Conservation (phyloP, 2,888 invertebrate species). For the Zaprionus lineosus region DNA sequence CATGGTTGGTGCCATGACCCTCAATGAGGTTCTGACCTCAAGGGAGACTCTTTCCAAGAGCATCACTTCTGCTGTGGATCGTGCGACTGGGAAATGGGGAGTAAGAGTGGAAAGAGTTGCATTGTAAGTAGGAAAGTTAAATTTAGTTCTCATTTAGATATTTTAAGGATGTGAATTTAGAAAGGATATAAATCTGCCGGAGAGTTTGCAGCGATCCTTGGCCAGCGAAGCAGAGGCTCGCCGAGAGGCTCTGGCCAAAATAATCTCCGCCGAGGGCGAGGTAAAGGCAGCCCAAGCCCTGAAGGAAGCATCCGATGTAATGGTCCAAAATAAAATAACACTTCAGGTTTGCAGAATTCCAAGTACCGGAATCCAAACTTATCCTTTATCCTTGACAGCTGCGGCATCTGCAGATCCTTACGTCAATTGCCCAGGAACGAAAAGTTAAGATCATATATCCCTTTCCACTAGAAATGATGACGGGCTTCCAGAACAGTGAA, state of each 20-base stretch:
- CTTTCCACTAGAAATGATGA: constrained; percentile 69
- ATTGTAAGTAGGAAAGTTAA: constrained; percentile 85
- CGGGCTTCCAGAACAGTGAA: constrained; percentile 18
- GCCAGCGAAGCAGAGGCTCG: constrained; percentile 77
- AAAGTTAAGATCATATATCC: constrained; percentile 66
- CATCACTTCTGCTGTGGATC: constrained; percentile 92
- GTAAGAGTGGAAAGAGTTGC: constrained; percentile 96
- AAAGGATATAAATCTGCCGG: constrained; percentile 71
- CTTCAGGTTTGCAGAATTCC: too few species aligned
- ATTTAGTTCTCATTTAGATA: not conserved
- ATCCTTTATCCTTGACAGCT: constrained; percentile 40
- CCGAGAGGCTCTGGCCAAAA: constrained; percentile 75
- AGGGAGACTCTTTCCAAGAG: constrained; percentile 92
- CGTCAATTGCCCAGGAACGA: constrained; percentile 66
- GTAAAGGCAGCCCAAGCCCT: constrained; percentile 63
- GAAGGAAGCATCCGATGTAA: constrained; percentile 77
- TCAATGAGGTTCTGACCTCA: constrained; percentile 95
- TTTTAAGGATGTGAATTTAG: constrained; percentile 28
- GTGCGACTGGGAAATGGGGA: constrained; percentile 94
- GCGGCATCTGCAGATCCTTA: constrained; percentile 70
- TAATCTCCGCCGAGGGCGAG: constrained; percentile 78
- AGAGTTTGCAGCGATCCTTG: constrained; percentile 65
- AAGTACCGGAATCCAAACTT: not conserved
- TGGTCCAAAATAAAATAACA: constrained; percentile 67
- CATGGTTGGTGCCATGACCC: constrained; percentile 94